A percentile compares a stretch with the other conserved stretches of the same genome.
Evolutionary conservation across 2,888 invertebrate genomes (phyloP).

Genomic region (Sphecodes monilicornis): DNA sequence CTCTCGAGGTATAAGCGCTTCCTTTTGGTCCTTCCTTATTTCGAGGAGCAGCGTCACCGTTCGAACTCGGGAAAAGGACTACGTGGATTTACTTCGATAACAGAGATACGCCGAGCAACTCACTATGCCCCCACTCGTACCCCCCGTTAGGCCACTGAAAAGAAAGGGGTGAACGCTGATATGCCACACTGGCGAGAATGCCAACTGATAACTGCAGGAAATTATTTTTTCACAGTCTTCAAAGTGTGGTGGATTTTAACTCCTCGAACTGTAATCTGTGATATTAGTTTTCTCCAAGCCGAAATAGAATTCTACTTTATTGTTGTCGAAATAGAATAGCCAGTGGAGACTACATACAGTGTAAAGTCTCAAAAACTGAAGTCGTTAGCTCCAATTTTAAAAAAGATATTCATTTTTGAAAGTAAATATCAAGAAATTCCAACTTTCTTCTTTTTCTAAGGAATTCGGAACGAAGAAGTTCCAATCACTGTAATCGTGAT

Average conservation of each 20-base stretch:
- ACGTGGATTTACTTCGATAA: conserved; percentile 74
- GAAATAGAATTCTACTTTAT: no score
- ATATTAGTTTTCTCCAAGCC: no score
- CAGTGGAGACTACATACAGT: no score
- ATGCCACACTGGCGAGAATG: background rate
- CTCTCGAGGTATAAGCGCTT: conserved; percentile 70
- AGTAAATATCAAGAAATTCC: no score
- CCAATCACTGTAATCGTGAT: no score
- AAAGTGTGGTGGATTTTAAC: background rate
- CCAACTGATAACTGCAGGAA: background rate
- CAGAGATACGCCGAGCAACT: conserved; percentile 68
- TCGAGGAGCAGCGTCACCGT: conserved; percentile 61
- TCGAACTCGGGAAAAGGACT: conserved; percentile 62
- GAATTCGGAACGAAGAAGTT: no score
- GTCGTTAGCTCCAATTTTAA: no score
- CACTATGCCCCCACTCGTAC: conserved; percentile 54
- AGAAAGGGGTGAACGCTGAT: conserved; percentile 32
- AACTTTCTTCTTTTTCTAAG: no score
- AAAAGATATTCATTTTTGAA: no score
- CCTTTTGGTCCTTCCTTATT: conserved; percentile 65
- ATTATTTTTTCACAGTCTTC: background rate
- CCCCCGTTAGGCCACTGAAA: background rate
- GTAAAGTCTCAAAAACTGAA: no score
- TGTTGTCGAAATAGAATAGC: no score
- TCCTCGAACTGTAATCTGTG: no score